phyloP scores from a whole-genome alignment of 2,797 vertebrate genomes.

The Paguma larvata region DNA sequence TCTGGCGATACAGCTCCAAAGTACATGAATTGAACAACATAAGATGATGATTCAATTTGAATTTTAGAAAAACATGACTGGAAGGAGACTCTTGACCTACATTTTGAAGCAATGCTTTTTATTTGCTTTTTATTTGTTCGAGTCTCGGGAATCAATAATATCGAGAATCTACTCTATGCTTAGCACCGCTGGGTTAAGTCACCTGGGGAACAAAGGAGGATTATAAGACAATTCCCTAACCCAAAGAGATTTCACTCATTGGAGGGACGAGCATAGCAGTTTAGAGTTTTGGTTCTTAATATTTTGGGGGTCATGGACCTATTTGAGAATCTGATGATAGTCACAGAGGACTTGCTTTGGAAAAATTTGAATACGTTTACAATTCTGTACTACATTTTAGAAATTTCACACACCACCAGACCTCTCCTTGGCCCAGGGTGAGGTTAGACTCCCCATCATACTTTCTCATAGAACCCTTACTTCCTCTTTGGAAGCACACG shows the following conservation, averaged over 20 bases:
- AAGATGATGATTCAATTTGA: background rate
- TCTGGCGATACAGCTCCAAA: background rate
- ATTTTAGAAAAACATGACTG: conserved; percentile 38
- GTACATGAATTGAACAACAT: background rate
- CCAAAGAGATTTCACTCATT: background rate
- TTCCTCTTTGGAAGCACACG: background rate
- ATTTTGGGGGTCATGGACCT: background rate
- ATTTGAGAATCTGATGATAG: background rate
- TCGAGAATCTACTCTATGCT: background rate
- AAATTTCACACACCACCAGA: background rate
- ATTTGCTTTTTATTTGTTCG: background rate
- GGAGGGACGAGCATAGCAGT: background rate
- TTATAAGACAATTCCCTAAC: background rate
- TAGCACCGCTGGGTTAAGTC: background rate
- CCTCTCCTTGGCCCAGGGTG: background rate
- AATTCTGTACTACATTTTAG: background rate
- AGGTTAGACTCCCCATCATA: background rate
- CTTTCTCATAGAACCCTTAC: background rate
- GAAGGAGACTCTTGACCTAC: background rate
- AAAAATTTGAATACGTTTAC: background rate
- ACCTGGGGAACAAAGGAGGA: background rate
- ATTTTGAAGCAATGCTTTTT: background rate
- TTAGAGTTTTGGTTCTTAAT: background rate
- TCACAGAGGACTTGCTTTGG: background rate
- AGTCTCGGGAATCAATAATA: background rate